phyloP scores from a whole-genome alignment of 2,797 vertebrate genomes.

The Avahi laniger region DNA sequence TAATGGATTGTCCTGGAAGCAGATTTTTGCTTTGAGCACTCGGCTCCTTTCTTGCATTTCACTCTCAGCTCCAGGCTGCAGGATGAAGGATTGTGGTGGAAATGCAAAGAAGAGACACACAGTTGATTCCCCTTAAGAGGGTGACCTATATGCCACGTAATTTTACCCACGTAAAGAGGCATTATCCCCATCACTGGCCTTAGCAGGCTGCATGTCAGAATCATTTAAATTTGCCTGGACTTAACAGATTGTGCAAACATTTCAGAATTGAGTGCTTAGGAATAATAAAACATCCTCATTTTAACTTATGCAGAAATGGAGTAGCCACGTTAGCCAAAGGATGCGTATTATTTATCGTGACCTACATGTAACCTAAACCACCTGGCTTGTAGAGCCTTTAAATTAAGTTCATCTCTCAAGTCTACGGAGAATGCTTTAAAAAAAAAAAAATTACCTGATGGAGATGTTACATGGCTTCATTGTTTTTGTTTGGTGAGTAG shows the following conservation, averaged over 20 bases:
- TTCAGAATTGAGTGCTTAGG: slow-evolving; percentile 80
- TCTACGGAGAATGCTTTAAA: neutral
- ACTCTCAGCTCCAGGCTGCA: slow-evolving; percentile 90
- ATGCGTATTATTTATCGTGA: slow-evolving; percentile 76
- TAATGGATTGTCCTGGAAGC: slow-evolving; percentile 99
- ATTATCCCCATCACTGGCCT: slow-evolving; percentile 85
- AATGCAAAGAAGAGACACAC: slow-evolving; percentile 82
- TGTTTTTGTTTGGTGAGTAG: neutral
- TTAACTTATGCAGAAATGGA: slow-evolving; percentile 70
- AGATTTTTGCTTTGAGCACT: slow-evolving; percentile 97
- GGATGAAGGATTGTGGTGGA: slow-evolving; percentile 91
- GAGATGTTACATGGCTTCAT: neutral
- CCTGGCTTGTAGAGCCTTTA: slow-evolving; percentile 60
- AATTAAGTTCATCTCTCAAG: slow-evolving; percentile 64
- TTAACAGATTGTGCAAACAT: slow-evolving; percentile 84
- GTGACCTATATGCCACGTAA: slow-evolving; percentile 86
- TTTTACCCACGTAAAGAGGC: slow-evolving; percentile 86
- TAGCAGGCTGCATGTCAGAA: slow-evolving; percentile 85
- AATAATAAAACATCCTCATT: slow-evolving; percentile 77
- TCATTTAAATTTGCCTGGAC: slow-evolving; percentile 83
- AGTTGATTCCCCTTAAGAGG: slow-evolving; percentile 85
- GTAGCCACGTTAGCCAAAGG: slow-evolving; percentile 58
- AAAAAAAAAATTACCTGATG: neutral
- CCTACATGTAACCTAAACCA: slow-evolving; percentile 73
- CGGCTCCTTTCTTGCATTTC: slow-evolving; percentile 88